Evolutionary conservation across 2,797 vertebrate species (phyloP), one percentile per base, ranked within the genome.

Genomic region (Saxicola maurus): DNA sequence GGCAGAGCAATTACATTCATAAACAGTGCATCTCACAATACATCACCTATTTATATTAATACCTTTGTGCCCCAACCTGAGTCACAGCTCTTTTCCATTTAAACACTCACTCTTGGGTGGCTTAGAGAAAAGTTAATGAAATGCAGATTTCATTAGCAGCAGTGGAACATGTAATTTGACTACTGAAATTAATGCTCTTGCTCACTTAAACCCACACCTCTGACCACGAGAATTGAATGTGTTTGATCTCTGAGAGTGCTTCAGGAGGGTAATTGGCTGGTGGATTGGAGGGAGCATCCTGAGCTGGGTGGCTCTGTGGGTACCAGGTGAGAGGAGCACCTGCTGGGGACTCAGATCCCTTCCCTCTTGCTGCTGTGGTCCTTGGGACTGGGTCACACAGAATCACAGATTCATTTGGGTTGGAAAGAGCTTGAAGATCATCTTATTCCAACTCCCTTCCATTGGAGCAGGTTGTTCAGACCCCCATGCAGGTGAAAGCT

Each of bases 71-170:
- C 48, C 52, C 67, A 76, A n/a, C 45, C 45, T 67, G 68, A 72
- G 75, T 69, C 27, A 7, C 52, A 73, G 45, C 84, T 89, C 48
- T 67, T 86, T 74, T 73, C 69, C 77, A 69, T 51, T 90, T 53
- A 90, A 66, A 68, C 75, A 51, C 82, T 87, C 69, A 52, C 24
- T 48, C 81, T 40, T 4, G 60, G 31, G 55, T 69, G 81, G 56
- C 78, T 73, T 76, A 27, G 45, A 2, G 11, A 92, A 76, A 90
- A 93, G 87, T 80, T 89, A 92, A 92, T 79, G 66, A 86, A 87
- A 93, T 82, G 43, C 81, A 71, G 55, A 78, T 52, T 57, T 91
- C 68, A 83, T 81, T 94, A 92, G 80, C 82, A 30, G 28, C 71
- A 66, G 42, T 31, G 68, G 85, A 94, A 62, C 55, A 10, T 91